phyloP scores from a whole-genome alignment of 2,888 invertebrate species.

The Tiphia femorata region DNA sequence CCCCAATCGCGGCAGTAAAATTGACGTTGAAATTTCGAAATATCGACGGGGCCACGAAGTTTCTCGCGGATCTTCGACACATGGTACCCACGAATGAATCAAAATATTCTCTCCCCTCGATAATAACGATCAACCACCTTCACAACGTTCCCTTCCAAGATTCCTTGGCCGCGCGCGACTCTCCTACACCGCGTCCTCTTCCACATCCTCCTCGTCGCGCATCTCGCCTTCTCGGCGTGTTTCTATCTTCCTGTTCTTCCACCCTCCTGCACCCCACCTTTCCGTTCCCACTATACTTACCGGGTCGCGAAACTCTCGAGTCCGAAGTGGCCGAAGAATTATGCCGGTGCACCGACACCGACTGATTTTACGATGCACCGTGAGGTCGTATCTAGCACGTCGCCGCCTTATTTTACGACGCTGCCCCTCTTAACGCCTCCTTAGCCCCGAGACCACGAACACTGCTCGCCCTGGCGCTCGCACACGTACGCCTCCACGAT shows the following conservation, averaged over 20 bases:
- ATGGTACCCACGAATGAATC: too few relatives aligned
- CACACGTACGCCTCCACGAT: background rate
- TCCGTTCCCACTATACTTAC: background rate
- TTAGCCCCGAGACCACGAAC: constrained; percentile 36
- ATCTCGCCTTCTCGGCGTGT: constrained; percentile 2
- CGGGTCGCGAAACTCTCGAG: constrained; percentile 40
- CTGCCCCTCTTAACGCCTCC: constrained; percentile 51
- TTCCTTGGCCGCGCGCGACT: too few relatives aligned
- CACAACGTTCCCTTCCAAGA: too few relatives aligned
- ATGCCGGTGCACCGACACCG: constrained; percentile 46
- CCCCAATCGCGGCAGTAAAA: too few relatives aligned
- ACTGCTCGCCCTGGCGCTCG: constrained; percentile 10
- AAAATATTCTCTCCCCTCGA: too few relatives aligned
- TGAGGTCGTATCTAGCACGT: constrained; percentile 47
- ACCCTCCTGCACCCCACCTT: too few relatives aligned
- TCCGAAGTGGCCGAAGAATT: constrained; percentile 38
- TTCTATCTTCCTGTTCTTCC: too few relatives aligned
- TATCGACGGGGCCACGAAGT: too few relatives aligned
- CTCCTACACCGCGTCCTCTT: too few relatives aligned
- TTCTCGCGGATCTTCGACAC: too few relatives aligned
- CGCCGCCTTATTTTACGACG: constrained; percentile 48
- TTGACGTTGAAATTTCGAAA: too few relatives aligned
- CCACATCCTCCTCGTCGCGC: constrained; percentile 12
- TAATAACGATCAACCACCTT: too few relatives aligned
- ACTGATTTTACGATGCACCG: constrained; percentile 48